Evolutionary conservation across 2,113 vertebrate species (phyloP), one percentile per base, ranked within the genome.

Genomic region (Tragelaphus strepsiceros): DNA sequence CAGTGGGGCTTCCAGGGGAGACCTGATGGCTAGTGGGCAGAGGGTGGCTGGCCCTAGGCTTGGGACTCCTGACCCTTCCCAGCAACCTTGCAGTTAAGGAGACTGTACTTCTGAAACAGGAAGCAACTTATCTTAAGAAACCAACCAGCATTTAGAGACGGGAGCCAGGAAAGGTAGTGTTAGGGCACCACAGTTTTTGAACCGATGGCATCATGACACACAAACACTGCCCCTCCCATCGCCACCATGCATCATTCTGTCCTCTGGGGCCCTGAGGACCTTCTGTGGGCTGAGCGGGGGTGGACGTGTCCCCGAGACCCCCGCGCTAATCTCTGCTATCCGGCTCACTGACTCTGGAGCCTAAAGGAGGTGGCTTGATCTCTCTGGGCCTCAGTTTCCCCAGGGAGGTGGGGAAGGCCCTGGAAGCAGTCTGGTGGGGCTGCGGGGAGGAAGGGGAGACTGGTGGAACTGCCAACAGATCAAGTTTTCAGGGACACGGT

Each of bases 361-460:
- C 39, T 28, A 26, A 84, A 90, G 58, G 43, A 90, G 80, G 32
- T 3, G 16, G 35, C 46, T 49, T 83, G 56, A 61, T n/a, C 35
- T 71, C 39, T 39, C 35, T 30, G 43, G 61, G 56, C 30, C 56
- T 58, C 61, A 13, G 64, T 89, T 96, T 86, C 56, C 92, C 62
- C 43, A n/a, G 32, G 90, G 77, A 53, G 19, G 26, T 39, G 12
- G 21, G 26, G 15, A 32, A 74, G 56, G 21, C 28, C 6, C 81
- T 56, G 32, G 39, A 54, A 43, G 28, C 21, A 13, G 28, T 56
- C 43, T 43, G 13, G 6, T 13, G 67, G 35, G 49, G 43, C 61
- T 16, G 17, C 3, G 43, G 9, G 67, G 80, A 59, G 39, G 77
- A 39, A 88, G 56, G 39, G 1, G 43, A 59, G 67, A 3, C 12